Base-by-base conservation (phyloP, 2,113 vertebrate species). In the Xiphophorus hellerii region DNA sequence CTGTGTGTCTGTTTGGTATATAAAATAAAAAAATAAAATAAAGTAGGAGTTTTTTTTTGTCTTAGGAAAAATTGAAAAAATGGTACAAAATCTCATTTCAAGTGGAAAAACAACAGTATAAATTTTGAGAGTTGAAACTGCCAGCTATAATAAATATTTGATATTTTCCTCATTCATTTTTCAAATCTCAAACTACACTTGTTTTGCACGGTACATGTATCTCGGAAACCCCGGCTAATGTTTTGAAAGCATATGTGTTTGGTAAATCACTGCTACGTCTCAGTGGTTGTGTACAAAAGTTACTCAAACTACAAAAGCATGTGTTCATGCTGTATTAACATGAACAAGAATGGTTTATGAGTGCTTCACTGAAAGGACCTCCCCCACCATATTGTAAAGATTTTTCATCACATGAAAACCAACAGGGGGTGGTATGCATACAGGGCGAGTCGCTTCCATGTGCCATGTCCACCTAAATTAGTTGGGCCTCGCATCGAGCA, bases 401-500 rank as follows among this genome's bases (percentile, higher is more conserved):
- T 87, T 93, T 90, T 92, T 92, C 89, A 91, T 90, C 87, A 94
- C 90, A 93, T 92, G 88, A 91, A 94, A 93, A 89, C 92, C 92
- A 94, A 94, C 92, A 93, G 93, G 93, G 93, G 92, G 92, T 93
- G 91, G 92, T 94, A 93, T 92, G 90, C 90, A 93, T 88, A 84
- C 88, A 93, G 89, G 89, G 91, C 87, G 87, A 94, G 93, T 92
- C 89, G 76, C 83, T 91, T 93, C 92, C 93, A 94, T 93, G 90
- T 94, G 93, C 92, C 90, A 90, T 92, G 93, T 95, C 93, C 93
- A 93, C 92, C 93, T 93, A 92, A 93, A 94, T 95, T 94, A 94
- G 94, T 89, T 82, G 90, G 90, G 94, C 93, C 92, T 94, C 88
- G 92, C 92, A 94, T 93, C 92, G 91, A 90, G 88, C 93, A 90